Conservation (phyloP, 2,113 vertebrate species). For the Platysteira castanea region DNA sequence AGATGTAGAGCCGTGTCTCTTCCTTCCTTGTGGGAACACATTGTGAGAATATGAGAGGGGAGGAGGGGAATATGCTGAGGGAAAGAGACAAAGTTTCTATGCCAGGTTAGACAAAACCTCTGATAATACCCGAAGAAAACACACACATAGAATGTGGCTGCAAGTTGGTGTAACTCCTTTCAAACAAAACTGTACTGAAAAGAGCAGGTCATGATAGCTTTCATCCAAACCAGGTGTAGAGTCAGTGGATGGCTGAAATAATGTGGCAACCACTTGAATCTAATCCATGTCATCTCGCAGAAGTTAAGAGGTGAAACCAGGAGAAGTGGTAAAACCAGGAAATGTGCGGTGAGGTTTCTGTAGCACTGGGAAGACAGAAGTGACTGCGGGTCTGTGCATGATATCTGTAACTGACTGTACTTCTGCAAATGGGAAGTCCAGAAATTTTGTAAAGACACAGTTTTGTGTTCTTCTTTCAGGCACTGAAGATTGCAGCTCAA, state of each 20-base stretch:
- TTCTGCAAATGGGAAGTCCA: background rate
- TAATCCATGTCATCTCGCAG: background rate
- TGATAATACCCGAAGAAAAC: background rate
- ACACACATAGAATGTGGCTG: rapidly evolving
- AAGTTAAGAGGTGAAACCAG: background rate
- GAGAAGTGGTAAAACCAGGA: background rate
- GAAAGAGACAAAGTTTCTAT: background rate
- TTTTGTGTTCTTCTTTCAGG: slow-evolving; percentile 25
- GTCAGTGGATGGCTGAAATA: background rate
- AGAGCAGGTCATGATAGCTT: background rate
- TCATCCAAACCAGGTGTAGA: background rate
- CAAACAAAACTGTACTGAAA: background rate
- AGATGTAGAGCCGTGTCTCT: background rate
- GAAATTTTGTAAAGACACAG: background rate
- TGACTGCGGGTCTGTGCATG: background rate
- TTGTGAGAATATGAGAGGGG: background rate
- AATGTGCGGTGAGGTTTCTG: background rate
- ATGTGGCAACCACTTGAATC: background rate
- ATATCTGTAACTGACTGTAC: background rate
- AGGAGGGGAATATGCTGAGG: background rate
- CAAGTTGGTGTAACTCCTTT: background rate
- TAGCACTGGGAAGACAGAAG: background rate
- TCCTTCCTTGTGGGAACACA: background rate
- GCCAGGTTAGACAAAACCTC: background rate
- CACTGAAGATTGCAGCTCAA: background rate